These are phyloP conservation scores for Acrocephalus scirpaceus DNA, from an alignment of 2,797 vertebrate species.

Conservation along the genomic window DNA sequence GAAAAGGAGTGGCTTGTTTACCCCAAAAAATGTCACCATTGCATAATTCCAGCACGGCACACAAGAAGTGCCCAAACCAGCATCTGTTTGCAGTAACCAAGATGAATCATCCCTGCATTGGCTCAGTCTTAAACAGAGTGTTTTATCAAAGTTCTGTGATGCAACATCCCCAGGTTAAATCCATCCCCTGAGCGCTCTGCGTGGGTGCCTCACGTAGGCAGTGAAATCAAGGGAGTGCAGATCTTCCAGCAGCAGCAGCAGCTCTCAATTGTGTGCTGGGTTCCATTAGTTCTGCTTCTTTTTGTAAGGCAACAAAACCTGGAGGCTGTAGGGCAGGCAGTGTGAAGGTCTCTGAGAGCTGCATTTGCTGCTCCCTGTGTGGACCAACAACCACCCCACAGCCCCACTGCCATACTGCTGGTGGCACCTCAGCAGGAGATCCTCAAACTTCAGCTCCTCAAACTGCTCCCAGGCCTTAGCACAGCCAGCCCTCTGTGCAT, in stretches of 20 bases:
- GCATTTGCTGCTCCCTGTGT: not conserved
- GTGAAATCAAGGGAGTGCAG: accelerated
- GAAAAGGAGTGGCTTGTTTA: conserved; percentile 51
- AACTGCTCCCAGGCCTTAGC: not conserved
- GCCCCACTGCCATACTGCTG: too few relatives aligned
- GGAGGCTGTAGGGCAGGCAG: not conserved
- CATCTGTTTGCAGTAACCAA: conserved; percentile 27
- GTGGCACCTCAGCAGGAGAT: not conserved
- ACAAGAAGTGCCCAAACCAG: conserved; percentile 36
- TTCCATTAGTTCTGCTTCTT: not conserved
- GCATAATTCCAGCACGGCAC: not conserved
- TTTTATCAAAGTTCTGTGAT: conserved; percentile 22
- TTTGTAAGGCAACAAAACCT: not conserved
- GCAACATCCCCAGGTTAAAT: not conserved
- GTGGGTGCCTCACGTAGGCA: not conserved
- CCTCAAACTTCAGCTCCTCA: not conserved
- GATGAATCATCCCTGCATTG: conserved; percentile 28
- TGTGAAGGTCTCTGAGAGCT: not conserved
- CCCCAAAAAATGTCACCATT: not conserved
- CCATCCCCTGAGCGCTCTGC: not conserved
- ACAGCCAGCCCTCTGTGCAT: not conserved
- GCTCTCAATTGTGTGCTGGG: not conserved
- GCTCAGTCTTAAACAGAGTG: not conserved
- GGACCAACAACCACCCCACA: not conserved
- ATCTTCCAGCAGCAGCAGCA: not conserved